Conservation (phyloP, 2,797 vertebrate species). For the Jordanella pulchra region DNA sequence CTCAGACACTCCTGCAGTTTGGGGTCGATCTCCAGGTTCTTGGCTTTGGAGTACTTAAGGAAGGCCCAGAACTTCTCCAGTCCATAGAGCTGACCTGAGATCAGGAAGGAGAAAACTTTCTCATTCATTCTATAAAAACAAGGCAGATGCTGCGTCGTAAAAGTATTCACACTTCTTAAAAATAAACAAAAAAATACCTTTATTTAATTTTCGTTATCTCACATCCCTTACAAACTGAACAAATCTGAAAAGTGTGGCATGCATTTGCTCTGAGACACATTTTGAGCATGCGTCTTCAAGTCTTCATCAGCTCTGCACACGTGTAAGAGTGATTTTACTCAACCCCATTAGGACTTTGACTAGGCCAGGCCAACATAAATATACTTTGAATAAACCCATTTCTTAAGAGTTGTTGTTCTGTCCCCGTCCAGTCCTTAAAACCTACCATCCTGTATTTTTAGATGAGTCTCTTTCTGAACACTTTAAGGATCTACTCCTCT, state of each 20-base stretch:
- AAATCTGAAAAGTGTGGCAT: no score
- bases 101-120: not conserved
- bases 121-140: no score
- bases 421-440: not conserved
- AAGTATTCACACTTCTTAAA: not conserved
- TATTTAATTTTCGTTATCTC: no score
- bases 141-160: not conserved
- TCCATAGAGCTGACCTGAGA: slow-evolving; percentile 93
- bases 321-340: no score
- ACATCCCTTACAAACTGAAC: no score
- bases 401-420: no score
- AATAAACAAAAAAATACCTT: no score
- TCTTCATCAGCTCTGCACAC: no score
- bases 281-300: no score
- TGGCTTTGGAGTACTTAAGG: slow-evolving; percentile 98
- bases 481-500: no score
- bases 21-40: slow-evolving; percentile 92
- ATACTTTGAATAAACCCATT: not conserved
- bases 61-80: slow-evolving; percentile 99
- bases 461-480: no score
- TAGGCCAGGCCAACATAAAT: not conserved
- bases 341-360: not conserved
- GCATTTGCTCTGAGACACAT: not conserved
- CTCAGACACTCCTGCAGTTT: slow-evolving; percentile 92
- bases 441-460: no score